Conservation (phyloP, 2,113 vertebrate species). For the Marmota flaviventris region DNA sequence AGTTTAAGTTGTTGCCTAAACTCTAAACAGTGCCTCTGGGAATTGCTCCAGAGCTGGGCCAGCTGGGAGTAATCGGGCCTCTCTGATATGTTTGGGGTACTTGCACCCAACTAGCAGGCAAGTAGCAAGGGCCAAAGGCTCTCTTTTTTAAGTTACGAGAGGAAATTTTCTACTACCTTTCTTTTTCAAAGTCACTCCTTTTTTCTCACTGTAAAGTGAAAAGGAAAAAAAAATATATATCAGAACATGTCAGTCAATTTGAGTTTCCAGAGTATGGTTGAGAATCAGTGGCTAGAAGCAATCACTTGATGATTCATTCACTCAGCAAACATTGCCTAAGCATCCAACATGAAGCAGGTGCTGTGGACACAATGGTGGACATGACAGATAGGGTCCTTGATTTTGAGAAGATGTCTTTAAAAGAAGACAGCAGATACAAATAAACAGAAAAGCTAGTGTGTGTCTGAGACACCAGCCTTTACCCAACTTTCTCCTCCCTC, state of each 20-base stretch:
- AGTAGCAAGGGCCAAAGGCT: neutral
- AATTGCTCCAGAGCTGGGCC: neutral
- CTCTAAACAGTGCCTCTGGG: constrained; percentile 45
- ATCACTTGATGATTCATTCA: neutral
- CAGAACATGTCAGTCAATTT: neutral
- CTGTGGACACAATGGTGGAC: neutral
- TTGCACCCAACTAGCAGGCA: neutral
- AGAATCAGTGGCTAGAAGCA: neutral
- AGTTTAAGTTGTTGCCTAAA: neutral
- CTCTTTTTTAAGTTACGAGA: neutral
- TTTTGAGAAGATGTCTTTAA: neutral
- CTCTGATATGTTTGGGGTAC: neutral
- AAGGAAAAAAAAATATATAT: neutral
- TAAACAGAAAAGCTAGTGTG: neutral
- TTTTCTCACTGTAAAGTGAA: neutral
- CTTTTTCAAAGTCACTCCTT: neutral
- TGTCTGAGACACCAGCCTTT: neutral
- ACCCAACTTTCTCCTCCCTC: neutral
- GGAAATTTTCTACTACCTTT: neutral
- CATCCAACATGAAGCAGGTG: neutral
- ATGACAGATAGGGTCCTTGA: neutral
- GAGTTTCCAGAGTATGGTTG: neutral
- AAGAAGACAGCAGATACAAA: neutral
- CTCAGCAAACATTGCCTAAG: neutral
- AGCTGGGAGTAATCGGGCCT: neutral